These are phyloP conservation scores for Chrysolina oricalcia DNA, from an alignment of 2,888 invertebrate genomes.

Conservation along the genomic window DNA sequence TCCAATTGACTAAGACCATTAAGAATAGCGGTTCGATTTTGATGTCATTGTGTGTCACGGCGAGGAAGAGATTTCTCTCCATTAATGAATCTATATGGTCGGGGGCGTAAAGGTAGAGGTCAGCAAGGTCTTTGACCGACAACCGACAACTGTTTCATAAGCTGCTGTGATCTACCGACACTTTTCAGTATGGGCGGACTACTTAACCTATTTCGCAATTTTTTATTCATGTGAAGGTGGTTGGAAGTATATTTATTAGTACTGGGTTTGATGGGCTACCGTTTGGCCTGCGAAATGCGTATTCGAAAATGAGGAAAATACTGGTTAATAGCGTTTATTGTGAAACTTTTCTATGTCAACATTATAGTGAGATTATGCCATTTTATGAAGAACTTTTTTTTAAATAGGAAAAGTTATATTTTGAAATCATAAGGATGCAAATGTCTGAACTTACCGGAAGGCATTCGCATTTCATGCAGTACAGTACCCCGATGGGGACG, in stretches of 20 bases:
- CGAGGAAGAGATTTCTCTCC: slow-evolving; percentile 59
- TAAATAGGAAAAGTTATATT: no score
- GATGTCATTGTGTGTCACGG: slow-evolving; percentile 48
- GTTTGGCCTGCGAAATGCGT: slow-evolving; percentile 6
- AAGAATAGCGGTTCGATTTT: slow-evolving; percentile 33
- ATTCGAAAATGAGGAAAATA: background rate
- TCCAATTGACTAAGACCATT: slow-evolving; percentile 20
- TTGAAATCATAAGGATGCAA: background rate
- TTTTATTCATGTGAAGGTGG: slow-evolving; percentile 32
- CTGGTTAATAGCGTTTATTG: background rate
- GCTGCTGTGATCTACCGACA: slow-evolving; percentile 68
- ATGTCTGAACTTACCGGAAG: slow-evolving; percentile 85
- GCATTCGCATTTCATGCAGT: slow-evolving; percentile 97
- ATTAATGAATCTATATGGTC: slow-evolving; percentile 60
- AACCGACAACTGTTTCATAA: slow-evolving; percentile 66
- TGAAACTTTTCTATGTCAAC: background rate
- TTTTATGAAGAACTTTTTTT: background rate
- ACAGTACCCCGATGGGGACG: slow-evolving; percentile 94
- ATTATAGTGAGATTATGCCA: background rate
- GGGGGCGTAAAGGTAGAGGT: slow-evolving; percentile 70
- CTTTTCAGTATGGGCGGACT: slow-evolving; percentile 63
- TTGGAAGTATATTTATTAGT: slow-evolving; percentile 21
- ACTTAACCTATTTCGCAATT: slow-evolving; percentile 53
- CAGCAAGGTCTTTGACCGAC: slow-evolving; percentile 69
- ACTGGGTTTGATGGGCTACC: slow-evolving; percentile 1